Conservation (phyloP, 1,140 invertebrate genomes). For the Drosophila pseudoananassae region DNA sequence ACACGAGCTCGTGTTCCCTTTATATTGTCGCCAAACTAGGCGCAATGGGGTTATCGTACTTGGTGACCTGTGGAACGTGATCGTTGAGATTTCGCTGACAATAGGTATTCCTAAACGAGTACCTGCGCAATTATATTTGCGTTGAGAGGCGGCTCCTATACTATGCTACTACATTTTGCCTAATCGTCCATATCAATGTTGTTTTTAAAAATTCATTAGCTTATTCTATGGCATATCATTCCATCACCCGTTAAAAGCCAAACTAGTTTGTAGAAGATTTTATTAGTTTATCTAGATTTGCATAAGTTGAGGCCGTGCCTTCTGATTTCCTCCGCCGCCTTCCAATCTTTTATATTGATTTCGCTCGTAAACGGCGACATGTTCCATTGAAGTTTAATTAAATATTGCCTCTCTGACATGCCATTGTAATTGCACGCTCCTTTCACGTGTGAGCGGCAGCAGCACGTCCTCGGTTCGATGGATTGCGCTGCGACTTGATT, state of each 20-base stretch:
- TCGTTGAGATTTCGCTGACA: slow-evolving; percentile 12
- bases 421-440: slow-evolving; percentile 30
- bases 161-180: background rate
- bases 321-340: background rate
- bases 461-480: slow-evolving; percentile 34
- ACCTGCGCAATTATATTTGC: slow-evolving; percentile 3
- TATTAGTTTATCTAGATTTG: too few relatives aligned
- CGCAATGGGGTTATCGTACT: background rate
- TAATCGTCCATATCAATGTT: background rate
- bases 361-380: slow-evolving; percentile 26
- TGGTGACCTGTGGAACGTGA: slow-evolving; percentile 35
- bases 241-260: too few relatives aligned
- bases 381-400: slow-evolving; percentile 50
- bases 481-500: slow-evolving; percentile 13
- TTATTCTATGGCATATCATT: too few relatives aligned
- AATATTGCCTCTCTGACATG: slow-evolving; percentile 22
- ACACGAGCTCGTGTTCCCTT: background rate
- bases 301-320: background rate
- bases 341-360: background rate
- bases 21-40: background rate
- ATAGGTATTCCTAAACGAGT: background rate
- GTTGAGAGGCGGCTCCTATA: background rate
- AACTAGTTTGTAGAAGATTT: too few relatives aligned
- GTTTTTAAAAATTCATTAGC: too few relatives aligned
- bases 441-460: slow-evolving; percentile 24